Percentiles rank a stretch among this genome's conserved stretches.
phyloP scores from a whole-genome alignment of 2,113 vertebrate genomes.

The Embiotoca jacksoni region DNA sequence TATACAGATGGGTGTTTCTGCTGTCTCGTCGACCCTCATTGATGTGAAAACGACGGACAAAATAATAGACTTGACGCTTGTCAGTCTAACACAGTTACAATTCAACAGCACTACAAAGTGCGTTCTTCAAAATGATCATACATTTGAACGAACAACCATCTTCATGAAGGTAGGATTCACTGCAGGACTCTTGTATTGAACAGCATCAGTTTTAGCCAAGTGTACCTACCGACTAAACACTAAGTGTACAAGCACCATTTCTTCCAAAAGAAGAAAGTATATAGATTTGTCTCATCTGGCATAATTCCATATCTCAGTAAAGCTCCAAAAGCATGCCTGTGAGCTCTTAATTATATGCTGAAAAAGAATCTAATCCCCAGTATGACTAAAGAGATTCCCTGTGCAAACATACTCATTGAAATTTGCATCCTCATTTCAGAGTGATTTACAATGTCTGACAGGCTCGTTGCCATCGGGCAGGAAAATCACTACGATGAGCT shows the following conservation, averaged over 20 bases:
- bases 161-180: background rate
- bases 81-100: too few relatives aligned
- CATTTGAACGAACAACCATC: too few relatives aligned
- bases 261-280: background rate
- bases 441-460: conserved; percentile 25
- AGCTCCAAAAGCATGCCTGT: conserved; percentile 55
- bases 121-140: too few relatives aligned
- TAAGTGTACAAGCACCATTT: background rate
- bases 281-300: conserved; percentile 25
- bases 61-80: too few relatives aligned
- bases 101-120: too few relatives aligned
- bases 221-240: background rate
- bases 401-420: conserved; percentile 58
- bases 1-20: too few relatives aligned
- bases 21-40: too few relatives aligned
- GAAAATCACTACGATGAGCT: background rate
- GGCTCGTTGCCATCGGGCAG: background rate
- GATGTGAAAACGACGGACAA: too few relatives aligned
- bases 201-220: background rate
- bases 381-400: conserved; percentile 67
- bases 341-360: conserved; percentile 63
- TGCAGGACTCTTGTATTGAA: background rate
- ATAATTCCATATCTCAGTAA: conserved; percentile 1
- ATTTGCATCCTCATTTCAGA: conserved; percentile 36
- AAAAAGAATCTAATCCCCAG: conserved; percentile 50